Evolutionary conservation across 2,797 vertebrate genomes (phyloP), one percentile per base, ranked within the genome.

Genomic region (Holocentrus rufus): DNA sequence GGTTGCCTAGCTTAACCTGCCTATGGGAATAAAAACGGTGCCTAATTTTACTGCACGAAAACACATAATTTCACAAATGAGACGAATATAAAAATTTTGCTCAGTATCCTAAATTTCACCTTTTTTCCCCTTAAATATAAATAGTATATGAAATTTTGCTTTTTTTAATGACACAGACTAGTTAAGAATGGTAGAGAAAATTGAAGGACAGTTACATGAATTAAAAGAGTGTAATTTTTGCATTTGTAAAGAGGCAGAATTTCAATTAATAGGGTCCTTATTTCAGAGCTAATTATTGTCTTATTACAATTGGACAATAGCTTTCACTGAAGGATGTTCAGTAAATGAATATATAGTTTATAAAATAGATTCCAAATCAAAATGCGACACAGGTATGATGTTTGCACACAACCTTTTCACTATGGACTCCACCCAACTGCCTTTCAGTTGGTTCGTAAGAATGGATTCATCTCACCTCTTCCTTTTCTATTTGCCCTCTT

Each of bases 401-500:
- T 60, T 20, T 5, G 23, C 60, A 74, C 59, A 63, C 50, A 54
- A 22, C 68, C 72, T 72, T 73, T 69, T 81, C 50, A 68, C 65
- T 58, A 70, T 34, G 27, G 64, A 87, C 82, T 73, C 77, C 69
- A 58, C 55, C 25, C 20, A 17, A 64, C 75, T 72, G 39, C 62
- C 82, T 82, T 84, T 85, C 76, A 72, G 78, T 74, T 85, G 85
- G 86, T 84, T 86, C 81, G 73, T 80, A 87, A 83, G 80, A 89
- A 89, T 80, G 79, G 83, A 78, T 81, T 84, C 74, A 79, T 89
- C 83, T 88, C 70, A 83, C 79, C 80, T 82, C 83, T 77, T 79
- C 79, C 73, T 87, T 77, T 82, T 87, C 82, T 81, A 89, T 91
- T 89, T 85, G 85, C 65, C 25, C 77, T 91, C 85, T 87, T 88